Base-by-base conservation (phyloP, 2,113 vertebrate genomes). In the Scomber japonicus region DNA sequence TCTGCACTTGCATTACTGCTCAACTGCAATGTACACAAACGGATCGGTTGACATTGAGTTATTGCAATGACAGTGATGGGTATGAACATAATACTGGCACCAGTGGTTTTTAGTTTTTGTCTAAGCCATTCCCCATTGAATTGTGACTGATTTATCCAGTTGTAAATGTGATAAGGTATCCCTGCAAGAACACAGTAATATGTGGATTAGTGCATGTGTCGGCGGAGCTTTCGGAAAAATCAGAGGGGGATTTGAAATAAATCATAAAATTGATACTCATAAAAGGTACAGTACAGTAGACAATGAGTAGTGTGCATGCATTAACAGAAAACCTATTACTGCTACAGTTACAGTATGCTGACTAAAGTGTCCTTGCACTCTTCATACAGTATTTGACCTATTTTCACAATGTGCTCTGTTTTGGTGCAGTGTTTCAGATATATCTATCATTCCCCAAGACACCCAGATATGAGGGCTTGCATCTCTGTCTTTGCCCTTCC, bases 381-480 rank as follows among this genome's bases (percentile, higher is more conserved):
- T 69, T 51, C 24, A 75, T 74, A 21, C 21, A 21, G 21, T 21
- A 71, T 74, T 16, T 71, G 74, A 84, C 81, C 66, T 81, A 70
- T 69, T 86, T 88, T 53, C 44, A 53, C 24, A 14, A 3, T 45
- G 64, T 46, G 16, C 44, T 59, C 50, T 60, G 16, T 65, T 79
- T 35, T 46, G 31, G 5, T 49, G 65, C 59, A 60, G 70, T 57
- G 63, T 17, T 50, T 67, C 10, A 10, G 48, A 54, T 35, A 65
- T 7, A 64, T 75, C 24, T 63, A 72, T 82, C 46, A 75, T 68
- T 53, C 64, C 67, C 45, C 49, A 35, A 56, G 57, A 70, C 45
- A 60, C 16, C 17, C 35, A 24, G 44, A 65, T 63, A 59, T 9
- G 14, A 73, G 16, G 19, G 5, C 57, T 82, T 79, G 40, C 69